A percentile compares a stretch with the other conserved stretches of the same genome.
These are phyloP conservation scores for Pundamilia nyererei DNA, from an alignment of 2,113 vertebrate species.

Conservation along the genomic window DNA sequence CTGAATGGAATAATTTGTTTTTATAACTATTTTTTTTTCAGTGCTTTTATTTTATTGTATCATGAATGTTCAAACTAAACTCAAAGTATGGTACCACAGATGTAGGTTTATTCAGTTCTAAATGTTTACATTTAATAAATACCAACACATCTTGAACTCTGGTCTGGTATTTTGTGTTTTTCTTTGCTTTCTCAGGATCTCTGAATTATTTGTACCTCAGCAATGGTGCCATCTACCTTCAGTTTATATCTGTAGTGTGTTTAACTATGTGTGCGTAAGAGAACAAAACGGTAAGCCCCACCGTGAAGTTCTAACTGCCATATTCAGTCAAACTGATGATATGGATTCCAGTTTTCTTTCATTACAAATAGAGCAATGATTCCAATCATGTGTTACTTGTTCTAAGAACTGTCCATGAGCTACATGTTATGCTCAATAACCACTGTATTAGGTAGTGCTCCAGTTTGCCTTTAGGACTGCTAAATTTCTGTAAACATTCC, in stretches of 20 bases:
- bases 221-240: constrained; percentile 3
- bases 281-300: neutral
- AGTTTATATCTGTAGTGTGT: neutral
- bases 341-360: neutral
- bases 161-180: neutral
- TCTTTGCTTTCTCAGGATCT: neutral
- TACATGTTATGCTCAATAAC: neutral
- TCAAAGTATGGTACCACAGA: neutral
- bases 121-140: constrained; percentile 51
- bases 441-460: neutral
- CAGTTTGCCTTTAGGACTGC: neutral
- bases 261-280: neutral
- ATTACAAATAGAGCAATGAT: neutral
- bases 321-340: neutral
- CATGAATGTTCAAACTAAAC: constrained; percentile 34
- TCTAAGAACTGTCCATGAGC: neutral
- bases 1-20: neutral
- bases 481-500: neutral
- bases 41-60: neutral
- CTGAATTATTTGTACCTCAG: neutral
- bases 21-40: neutral
- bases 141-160: neutral
- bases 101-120: neutral
- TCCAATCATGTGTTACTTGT: neutral
- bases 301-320: neutral